A percentile compares a stretch with the other conserved stretches of the same genome.
Evolutionary conservation across 2,113 vertebrate genomes (phyloP).

Genomic region (Dromaius novaehollandiae): DNA sequence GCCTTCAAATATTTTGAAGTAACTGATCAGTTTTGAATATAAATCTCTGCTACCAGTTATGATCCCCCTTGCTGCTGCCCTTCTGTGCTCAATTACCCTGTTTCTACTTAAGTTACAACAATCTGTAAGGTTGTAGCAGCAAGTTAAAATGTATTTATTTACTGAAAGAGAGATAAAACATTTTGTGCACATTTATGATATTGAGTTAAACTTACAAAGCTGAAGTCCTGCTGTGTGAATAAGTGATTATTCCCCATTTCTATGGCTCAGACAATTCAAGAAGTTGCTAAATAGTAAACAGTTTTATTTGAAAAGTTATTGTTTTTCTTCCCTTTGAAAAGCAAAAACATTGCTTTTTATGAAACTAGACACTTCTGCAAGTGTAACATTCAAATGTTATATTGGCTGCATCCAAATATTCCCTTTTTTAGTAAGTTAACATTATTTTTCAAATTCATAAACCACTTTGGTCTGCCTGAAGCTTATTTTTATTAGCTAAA

Average conservation of each 20-base stretch:
- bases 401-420: neutral
- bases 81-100: neutral
- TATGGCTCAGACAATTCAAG: neutral
- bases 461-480: neutral
- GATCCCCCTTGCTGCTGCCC: neutral
- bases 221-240: neutral
- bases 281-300: slow-evolving; percentile 34
- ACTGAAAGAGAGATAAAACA: too few relatives aligned
- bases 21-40: slow-evolving; percentile 30
- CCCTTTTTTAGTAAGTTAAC: neutral
- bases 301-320: neutral
- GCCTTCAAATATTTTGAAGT: slow-evolving; percentile 10
- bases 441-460: neutral
- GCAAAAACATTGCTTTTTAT: neutral
- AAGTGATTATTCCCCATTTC: neutral
- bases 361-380: neutral
- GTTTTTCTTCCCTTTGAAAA: neutral
- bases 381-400: neutral
- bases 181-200: neutral
- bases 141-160: neutral
- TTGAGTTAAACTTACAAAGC: neutral
- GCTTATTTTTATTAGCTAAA: neutral
- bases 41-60: neutral
- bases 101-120: neutral
- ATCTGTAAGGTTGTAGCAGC: neutral